Base-by-base conservation (phyloP, 1,140 invertebrate genomes). In the Liolophura sinensis region DNA sequence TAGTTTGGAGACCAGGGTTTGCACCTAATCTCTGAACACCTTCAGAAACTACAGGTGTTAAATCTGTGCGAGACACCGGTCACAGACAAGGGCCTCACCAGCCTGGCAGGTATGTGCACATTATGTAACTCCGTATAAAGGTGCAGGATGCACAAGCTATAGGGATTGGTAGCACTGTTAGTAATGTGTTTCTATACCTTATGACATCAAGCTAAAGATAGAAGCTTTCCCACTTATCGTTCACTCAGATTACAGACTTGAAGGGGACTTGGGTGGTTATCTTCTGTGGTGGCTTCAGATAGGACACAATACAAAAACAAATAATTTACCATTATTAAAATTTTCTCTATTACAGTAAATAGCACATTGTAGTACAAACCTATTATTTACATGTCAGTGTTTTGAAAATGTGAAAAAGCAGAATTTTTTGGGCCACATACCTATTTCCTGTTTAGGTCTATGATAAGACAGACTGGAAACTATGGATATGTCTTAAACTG, bases 21-120 rank as follows among this genome's bases (percentile, higher is more conserved):
- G 52, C 89, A 92, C 79, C 85, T 93, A 72, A 92, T 95, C 67
- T 91, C 91, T 27, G 93, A 95, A 79, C 92, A 94, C 81, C 84
- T 95, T 22, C 91, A 91, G 52, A 90, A 92, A 72, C 82, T 95
- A 58, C 92, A 94, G 83, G 92, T 93, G 7, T 85, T 95, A 5
- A 95, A 95, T 79, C 86, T 95, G 15, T 94, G 92, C 84, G 93
- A 95, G 81, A 95, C 93, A 12, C 92, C 92, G 1, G 91, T 94
- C 4, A 93, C 92, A 1, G 92, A 95, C 75, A 92, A 92, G 81
- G 92, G 92, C 54, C 90, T 95, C 49, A 88, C 89, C 66, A 91
- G 89, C 64, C 83, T 94, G 60, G 87, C 90, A 73, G 89, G 92
- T 93, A 88, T 88, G 84, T 68, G 27, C 48, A 58, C n/a, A 14